Evolutionary conservation across 2,888 invertebrate species (phyloP), one percentile per base, ranked within the genome.

Genomic region (Cloeon dipterum): DNA sequence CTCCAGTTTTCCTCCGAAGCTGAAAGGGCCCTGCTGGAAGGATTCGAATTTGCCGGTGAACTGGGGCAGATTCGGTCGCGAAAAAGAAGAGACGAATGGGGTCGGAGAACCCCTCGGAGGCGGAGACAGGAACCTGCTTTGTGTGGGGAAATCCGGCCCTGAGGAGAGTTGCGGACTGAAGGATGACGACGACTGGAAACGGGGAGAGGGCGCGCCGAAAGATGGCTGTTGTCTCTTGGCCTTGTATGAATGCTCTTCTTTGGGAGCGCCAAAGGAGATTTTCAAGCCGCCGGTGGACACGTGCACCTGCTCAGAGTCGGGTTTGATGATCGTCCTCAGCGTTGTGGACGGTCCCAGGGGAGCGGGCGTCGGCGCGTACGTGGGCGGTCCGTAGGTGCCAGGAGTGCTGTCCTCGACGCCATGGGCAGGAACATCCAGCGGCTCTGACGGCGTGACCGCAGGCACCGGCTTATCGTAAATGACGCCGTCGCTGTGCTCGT

Each of bases 301-400:
- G 47, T 83, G 81, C 47, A 75, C 83, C 11, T 70, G 65, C 56
- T 85, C 82, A 3, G 83, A 83, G 48, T 85, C 85, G 0, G 85
- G 85, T 46, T 77, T 74, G 36, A 86, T 85, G 26, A 86, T 73
- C 2, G 85, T 76, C 49, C 85, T 63, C 36, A 83, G 55, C 1
- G 85, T 85, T 1, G 86, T 86, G 1, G 76, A 71, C 11, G 39
- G 29, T 10, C 36, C 7, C 4, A 41, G 36, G 23, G 37, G 41
- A 19, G 42, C 34, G 29, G 42, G 34, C 14, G 33, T 11, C 4
- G 39, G 23, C 20, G 37, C 34, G n/a, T 58, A 64, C 19, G 67
- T 62, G 5, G 67, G 65, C 2, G 62, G 59, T 1, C 55, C 59
- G 3, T 65, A 63, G 13, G 63, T 61, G 1, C 65, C 58, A 34